Base-by-base conservation (phyloP, 2,797 vertebrate species). In the Enteromius afrohamiltoni region DNA sequence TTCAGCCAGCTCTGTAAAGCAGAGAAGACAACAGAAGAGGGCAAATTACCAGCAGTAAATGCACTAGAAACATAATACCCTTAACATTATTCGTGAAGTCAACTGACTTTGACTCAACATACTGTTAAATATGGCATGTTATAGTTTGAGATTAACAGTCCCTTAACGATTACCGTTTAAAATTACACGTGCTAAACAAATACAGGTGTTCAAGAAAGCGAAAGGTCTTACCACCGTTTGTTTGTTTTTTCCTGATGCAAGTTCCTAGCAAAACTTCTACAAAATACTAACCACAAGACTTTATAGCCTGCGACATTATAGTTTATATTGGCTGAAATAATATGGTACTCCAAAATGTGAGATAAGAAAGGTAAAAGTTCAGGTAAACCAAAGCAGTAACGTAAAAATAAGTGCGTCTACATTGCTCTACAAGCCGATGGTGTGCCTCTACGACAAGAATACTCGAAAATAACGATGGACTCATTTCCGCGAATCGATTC, bases 221-320 rank as follows among this genome's bases (percentile, higher is more conserved):
- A n/a, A 42, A 31, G 10, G 69, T 1, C 81, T 77, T 77, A 83
- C 81, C 81, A 14, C 45, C 3, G 6, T 76, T 37, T 64, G 14
- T 75, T 21, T 40, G 40, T 40, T 65, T 26, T 51, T 68, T 37
- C 23, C 16, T 40, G 14, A 23, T 75, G 45, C 3, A 78, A n/a
- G 17, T 31, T 31, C 5, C 75, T 17, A 10, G 13, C 26, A 47
- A 64, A 34, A 6, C 29, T 5, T 34, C 16, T 17, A 19, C 26
- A 68, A 68, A 71, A 45, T 7, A 3, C 8, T 62, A 55, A 49
- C 42, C 9, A 80, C 3, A 13, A 31, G 23, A 47, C 16, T 29
- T 47, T 13, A 45, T 45, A 45, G 26, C 17, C 19, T 62, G 40
- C 21, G 58, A 21, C 58, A 64, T 74, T 29, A 34, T 10, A 8